phyloP scores from a whole-genome alignment of 2,888 invertebrate genomes.

The Alloplasta piceator region DNA sequence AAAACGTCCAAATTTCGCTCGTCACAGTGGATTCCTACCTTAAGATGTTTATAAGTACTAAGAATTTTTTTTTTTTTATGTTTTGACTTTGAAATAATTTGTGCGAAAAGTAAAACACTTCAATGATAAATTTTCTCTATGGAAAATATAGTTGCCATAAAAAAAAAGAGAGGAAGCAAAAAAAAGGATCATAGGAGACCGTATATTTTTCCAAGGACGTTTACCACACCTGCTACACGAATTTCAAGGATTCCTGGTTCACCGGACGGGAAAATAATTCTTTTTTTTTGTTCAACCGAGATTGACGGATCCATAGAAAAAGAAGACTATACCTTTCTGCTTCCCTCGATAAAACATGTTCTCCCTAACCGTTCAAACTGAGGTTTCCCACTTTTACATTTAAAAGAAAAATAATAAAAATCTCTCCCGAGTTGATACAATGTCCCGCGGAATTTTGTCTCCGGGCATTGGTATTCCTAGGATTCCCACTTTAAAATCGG shows the following conservation, averaged over 20 bases:
- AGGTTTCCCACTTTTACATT: too few relatives aligned
- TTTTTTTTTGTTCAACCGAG: neutral
- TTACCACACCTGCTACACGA: slow-evolving; percentile 38
- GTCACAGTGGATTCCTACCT: too few relatives aligned
- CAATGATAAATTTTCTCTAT: too few relatives aligned
- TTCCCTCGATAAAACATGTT: neutral
- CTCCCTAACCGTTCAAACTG: too few relatives aligned
- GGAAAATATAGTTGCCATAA: too few relatives aligned
- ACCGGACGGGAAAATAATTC: slow-evolving; percentile 7
- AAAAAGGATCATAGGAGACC: slow-evolving; percentile 7
- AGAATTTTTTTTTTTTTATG: too few relatives aligned
- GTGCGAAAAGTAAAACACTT: too few relatives aligned
- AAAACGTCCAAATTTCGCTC: too few relatives aligned
- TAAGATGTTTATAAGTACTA: too few relatives aligned
- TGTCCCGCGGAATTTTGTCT: slow-evolving; percentile 48
- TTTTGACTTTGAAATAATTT: too few relatives aligned
- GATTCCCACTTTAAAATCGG: slow-evolving; percentile 45
- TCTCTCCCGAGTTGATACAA: slow-evolving; percentile 20
- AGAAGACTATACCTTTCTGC: neutral
- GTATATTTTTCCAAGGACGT: slow-evolving; percentile 38
- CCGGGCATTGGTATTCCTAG: slow-evolving; percentile 39
- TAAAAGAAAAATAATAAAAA: slow-evolving; percentile 5
- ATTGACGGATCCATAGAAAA: slow-evolving; percentile 28
- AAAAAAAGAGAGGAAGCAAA: neutral
- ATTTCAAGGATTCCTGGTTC: slow-evolving; percentile 31